Base-by-base conservation (phyloP, 2,113 vertebrate genomes). In the Aplodontia rufa region DNA sequence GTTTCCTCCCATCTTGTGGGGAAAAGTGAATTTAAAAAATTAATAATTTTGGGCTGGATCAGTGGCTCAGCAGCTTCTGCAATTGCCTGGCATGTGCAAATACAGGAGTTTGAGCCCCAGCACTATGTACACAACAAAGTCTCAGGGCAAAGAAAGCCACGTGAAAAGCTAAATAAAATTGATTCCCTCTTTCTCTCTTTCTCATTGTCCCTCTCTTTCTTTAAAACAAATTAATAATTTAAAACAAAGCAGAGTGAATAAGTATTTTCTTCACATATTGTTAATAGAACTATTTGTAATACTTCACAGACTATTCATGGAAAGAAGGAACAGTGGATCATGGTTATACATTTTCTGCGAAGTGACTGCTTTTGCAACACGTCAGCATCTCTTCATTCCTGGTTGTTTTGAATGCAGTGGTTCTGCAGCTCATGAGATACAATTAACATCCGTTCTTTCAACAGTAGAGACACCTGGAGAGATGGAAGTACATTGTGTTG, bases 381-480 rank as follows among this genome's bases (percentile, higher is more conserved):
- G 71, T 81, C 51, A 90, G 5, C 91, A 80, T 68, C 68, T 84
- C 12, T 69, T 93, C 66, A 28, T 69, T 87, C 51, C 68, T 92
- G 68, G 55, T 82, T 96, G 53, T 75, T 97, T 55, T 90, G 42
- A 78, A 72, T 35, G 16, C 35, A 96, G 93, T 68, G 82, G 47
- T 93, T 97, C 76, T 95, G 82, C 75, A 97, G 79, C 66, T 97
- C 96, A 96, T 97, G 95, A 97, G 80, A 96, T 75, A 95, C 85
- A 93, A 40, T 71, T 96, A 98, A 93, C 92, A 96, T 97, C 94
- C 97, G 86, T 87, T 98, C 86, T 97, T 96, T 96, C 91, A 97
- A 98, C 96, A 91, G 76, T 91, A 96, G 97, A 97, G 90, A 96
- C 81, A 85, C 92, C 94, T 81, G 47, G 35, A 86, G 92, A 83